Evolutionary conservation across 2,113 vertebrate species (phyloP).

Genomic region (Gasterosteus nipponicus): DNA sequence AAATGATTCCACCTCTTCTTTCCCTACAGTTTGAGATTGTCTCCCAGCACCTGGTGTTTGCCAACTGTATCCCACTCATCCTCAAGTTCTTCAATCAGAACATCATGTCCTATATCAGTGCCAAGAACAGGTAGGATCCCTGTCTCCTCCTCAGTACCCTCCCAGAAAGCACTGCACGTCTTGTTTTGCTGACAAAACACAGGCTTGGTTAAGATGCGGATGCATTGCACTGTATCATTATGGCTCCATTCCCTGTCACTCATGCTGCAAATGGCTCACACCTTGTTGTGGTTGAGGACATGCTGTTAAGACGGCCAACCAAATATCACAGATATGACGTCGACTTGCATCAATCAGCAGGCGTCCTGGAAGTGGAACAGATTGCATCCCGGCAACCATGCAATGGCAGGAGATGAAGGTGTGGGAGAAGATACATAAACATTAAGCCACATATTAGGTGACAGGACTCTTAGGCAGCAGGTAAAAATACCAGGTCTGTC

Average conservation of each 20-base stretch:
- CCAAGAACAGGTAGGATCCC: slow-evolving; percentile 91
- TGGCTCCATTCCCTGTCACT: not conserved
- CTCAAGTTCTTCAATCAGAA: slow-evolving; percentile 99
- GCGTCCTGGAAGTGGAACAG: slow-evolving; percentile 3
- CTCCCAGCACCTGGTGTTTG: slow-evolving; percentile 96
- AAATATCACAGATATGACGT: not conserved
- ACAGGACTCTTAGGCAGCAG: not conserved
- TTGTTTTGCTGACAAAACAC: not conserved
- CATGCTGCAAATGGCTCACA: not conserved
- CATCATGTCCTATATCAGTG: slow-evolving; percentile 96
- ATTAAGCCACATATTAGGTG: not conserved
- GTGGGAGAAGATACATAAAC: not conserved
- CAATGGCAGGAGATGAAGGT: not conserved
- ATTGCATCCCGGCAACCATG: slow-evolving; percentile 15
- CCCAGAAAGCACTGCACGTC: not conserved
- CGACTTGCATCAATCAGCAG: not conserved
- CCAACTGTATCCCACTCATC: slow-evolving; percentile 98
- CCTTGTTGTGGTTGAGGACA: not conserved
- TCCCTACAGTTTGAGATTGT: slow-evolving; percentile 93
- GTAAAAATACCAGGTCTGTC: not conserved
- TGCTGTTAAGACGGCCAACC: not conserved
- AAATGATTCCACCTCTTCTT: slow-evolving; percentile 23
- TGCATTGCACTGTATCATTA: not conserved
- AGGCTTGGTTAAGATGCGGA: not conserved
- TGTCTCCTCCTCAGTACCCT: not conserved